These are phyloP conservation scores for Arge pagana DNA, from an alignment of 2,888 invertebrate species.

Conservation along the genomic window DNA sequence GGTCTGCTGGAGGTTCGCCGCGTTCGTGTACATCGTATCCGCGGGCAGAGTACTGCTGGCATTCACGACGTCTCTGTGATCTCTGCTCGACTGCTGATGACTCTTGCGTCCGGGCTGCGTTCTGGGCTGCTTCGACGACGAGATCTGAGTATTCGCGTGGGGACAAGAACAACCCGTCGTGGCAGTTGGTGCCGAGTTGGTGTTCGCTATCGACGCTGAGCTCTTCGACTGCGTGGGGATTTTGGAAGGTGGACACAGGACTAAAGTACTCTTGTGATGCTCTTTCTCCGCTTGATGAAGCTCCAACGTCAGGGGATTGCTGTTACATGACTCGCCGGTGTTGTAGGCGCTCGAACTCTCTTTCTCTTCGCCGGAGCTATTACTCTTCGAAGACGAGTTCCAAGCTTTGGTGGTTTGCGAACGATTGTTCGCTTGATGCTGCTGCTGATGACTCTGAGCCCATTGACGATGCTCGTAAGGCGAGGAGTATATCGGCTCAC, in stretches of 20 bases:
- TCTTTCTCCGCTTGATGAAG: conserved; percentile 58
- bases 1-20: conserved; percentile 70
- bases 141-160: conserved; percentile 20
- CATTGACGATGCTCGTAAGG: conserved; percentile 62
- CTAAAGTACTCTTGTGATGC: conserved; percentile 53
- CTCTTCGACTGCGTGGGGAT: conserved; percentile 17
- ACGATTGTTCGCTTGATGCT: not conserved
- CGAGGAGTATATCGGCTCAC: conserved; percentile 68
- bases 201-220: conserved; percentile 11
- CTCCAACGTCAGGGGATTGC: conserved; percentile 64
- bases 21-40: conserved; percentile 73
- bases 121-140: conserved; percentile 4
- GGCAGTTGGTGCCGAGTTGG: conserved; percentile 24
- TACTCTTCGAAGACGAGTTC: conserved; percentile 53
- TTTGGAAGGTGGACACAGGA: conserved; percentile 43
- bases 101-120: conserved; percentile 12
- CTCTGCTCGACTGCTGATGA: conserved; percentile 19
- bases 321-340: conserved; percentile 76
- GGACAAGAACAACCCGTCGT: conserved; percentile 43
- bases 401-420: conserved; percentile 38
- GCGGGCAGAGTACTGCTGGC: conserved; percentile 51
- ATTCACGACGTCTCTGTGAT: conserved; percentile 28
- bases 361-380: conserved; percentile 63
- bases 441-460: conserved; percentile 27
- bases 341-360: conserved; percentile 76